Base-by-base conservation (phyloP, 2,888 invertebrate genomes). In the Dolichopus griseipennis region DNA sequence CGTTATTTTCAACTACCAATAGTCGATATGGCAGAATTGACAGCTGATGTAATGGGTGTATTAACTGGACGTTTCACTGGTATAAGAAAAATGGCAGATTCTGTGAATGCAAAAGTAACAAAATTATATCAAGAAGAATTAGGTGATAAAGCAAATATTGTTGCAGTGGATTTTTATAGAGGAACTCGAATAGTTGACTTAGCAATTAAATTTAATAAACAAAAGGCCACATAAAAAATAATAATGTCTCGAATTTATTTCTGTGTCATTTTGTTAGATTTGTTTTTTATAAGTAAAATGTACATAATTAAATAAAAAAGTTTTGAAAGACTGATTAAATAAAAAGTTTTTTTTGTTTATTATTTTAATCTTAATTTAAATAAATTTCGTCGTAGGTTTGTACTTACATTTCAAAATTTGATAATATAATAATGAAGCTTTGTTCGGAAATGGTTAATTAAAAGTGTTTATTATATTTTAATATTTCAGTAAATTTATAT, bases 1-100 rank as follows among this genome's bases (percentile, higher is more conserved):
- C 67, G 67, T 20, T 62, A 12, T 64, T 68, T 64, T 69, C 67
- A n/a, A 70, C 69, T 41, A 18, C 76, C 80, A 3, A 78, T 81
- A 75, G 84, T 87, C 7, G 83, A 86, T 18, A 88, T 87, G 87
- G 86, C 87, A 0, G 85, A 88, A 78, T 73, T 87, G 64, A 88
- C 87, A 0, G 85, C 87, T 1, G 83, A 82, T 70, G 76, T 84
- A 0, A 75, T 82, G 71, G 84, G 85, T 70, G 79, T 86, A 2
- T 75, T 86, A n/a, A 77, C 83, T 41, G 80, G 84, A 69, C 77
- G 79, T 18, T 78, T 82, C 2, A 84, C 84, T 61, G 85, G 84
- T 68, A 77, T 88, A 34, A 77, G 86, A 33, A 78, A 82, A 73
- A 81, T 87, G 77, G 86, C 87, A 5, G 83, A 87, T 69, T 74